Evolutionary conservation across 92 coral and sea anemone genomes (phyloP), one percentile per base, ranked within the genome.

Genomic region (Desmophyllum pertusum): DNA sequence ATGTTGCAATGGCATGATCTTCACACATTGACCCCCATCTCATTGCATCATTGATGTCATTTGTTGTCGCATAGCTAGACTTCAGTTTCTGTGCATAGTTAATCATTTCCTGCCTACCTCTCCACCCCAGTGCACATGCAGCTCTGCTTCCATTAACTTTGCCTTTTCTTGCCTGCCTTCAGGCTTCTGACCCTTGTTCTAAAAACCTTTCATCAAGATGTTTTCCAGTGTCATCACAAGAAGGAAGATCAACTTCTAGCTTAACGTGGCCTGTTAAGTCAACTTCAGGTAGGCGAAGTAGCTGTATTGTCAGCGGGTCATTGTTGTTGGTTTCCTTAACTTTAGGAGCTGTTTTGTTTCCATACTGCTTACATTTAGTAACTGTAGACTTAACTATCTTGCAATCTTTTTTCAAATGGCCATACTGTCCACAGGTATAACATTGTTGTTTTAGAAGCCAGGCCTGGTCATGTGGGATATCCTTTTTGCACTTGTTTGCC

Each of bases 1-100:
- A 81, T 6, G 71, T 70, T 0, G 68, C 66, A 15, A 61, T 43
- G 23, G 87, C 81, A 57, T 83, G 77, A 40, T 83, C 87, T 53
- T 57, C 87, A 57, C 77, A 70, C 81, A 83, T 83, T 57, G 80
- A 51, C 25, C 81, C 87, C 81, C 87, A 83, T 23, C 52, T 13
- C 87, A 83, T 83, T 17, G 81, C 87, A 39, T 70, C 75, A 70
- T 70, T 70, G 43, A 70, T 70, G 3, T 39, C 33, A 23, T 31
- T 70, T 41, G 19, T 35, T 14, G 13, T 19, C 3, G 3, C 51
- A 39, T 31, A 15, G 25, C 9, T 43, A 67, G 23, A 21, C 31
- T 5, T 70, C 14, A 70, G 2, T 1, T 40, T 31, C 31, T 70
- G 14, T 5, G 52, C 52, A 46, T 46, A 46, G 1, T 46, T 10